Base-by-base conservation (phyloP, 64 coral and sea anemone genomes). In the Montipora capricornis region DNA sequence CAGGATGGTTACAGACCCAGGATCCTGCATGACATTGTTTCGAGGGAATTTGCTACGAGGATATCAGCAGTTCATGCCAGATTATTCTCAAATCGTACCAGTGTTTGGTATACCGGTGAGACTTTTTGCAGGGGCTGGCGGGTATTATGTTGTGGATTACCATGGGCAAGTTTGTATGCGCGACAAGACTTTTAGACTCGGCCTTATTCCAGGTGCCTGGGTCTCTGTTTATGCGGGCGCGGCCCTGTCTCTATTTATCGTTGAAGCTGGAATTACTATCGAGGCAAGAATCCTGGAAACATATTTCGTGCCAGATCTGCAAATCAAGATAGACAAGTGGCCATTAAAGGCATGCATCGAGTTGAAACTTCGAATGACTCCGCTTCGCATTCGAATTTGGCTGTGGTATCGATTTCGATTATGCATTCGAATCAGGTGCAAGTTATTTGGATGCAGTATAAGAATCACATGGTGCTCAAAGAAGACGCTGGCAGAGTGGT, bases 171-270 rank as follows among this genome's bases (percentile, higher is more conserved):
- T 98, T 15, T 98, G 97, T 20, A 75, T 95, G 51, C 75, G 73
- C 8, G 22, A 95, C 93, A 4, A 94, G 82, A 74, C 84, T n/a
- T 88, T 98, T 73, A 94, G 84, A 44, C 76, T 91, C 3, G 97
- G 94, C 2, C 60, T 98, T 26, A 96, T 96, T 51, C 97, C 97
- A 20, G 97, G 97, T 14, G 97, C 97, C 0, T 98, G 97, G 97
- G 87, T 98, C 16, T 77, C 79, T 11, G 94, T 85, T 13, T 94
- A 98, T 49, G 97, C 87, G 0, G 92, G 97, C n/a, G 97, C 94
- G 22, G 93, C 81, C 20, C 22, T 92, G 0, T 46, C 53, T 5
- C 51, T 94, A 5, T 48, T 93, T 55, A 16, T 98, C 7, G 79
- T 98, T 16, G 88, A 98, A 59, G 97, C 49, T 48, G 97, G 97